Base-by-base conservation (phyloP, 2,888 invertebrate genomes). In the Melitaea athalia region DNA sequence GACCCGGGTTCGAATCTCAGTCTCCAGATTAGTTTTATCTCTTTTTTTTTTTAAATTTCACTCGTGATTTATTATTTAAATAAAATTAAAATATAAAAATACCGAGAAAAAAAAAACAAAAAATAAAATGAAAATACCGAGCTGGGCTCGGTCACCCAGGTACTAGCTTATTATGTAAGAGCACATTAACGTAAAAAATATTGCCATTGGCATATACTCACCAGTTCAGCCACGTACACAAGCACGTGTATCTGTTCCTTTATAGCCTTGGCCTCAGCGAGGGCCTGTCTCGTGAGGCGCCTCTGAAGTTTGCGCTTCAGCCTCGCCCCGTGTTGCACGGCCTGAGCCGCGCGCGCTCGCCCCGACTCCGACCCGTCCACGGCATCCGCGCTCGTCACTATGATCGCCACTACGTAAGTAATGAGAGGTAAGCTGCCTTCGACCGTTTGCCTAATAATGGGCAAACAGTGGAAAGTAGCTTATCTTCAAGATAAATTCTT, bases 181-280 rank as follows among this genome's bases (percentile, higher is more conserved):
- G 38, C 38, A 38, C 8, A 1, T 38, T 38, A 7, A 38, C 5
- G 4, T 38, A 45, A 38, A 8, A n/a, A 24, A 11, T 17, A n/a
- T n/a, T 7, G 31, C 12, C 31, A 12, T 12, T 12, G 12, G 8
- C 14, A n/a, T 6, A 0, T 12, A 33, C 93, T 93, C 82, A 97
- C 97, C 93, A 97, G 84, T 89, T 97, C 96, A 17, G 95, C 95
- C 11, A 96, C 95, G 82, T 97, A 96, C 57, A 95, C 93, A 33
- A 97, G 93, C 71, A 96, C 95, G 77, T 97, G 95, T 53, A 97
- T 95, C 83, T 97, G 97, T 72, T 96, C 95, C 83, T 95, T 96
- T 64, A 97, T 92, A 0, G 97, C 96, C 81, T 95, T 95, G 14
- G 97, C 97, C 82, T 97, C 97, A 0, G 95, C 95, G 49, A 97